A percentile compares a stretch with the other conserved stretches of the same genome.
These are phyloP conservation scores for Ctena decussata DNA, from an alignment of 2,888 invertebrate genomes.

Conservation along the genomic window DNA sequence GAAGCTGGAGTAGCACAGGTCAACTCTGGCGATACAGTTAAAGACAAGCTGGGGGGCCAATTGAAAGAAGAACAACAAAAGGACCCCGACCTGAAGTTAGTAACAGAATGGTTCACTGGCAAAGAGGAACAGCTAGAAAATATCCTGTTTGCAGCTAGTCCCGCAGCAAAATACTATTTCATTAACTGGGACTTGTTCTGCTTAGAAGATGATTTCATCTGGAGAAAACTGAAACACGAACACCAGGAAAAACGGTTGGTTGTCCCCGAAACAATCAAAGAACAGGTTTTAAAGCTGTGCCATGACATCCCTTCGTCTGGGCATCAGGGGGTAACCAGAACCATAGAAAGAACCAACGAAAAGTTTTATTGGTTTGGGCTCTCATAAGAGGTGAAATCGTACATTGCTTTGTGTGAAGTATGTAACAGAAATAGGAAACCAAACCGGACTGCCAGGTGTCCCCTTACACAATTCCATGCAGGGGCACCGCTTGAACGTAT, in stretches of 20 bases:
- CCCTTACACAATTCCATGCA: neutral
- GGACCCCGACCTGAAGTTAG: neutral
- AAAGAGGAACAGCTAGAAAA: neutral
- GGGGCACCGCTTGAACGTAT: neutral
- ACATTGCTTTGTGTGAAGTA: neutral
- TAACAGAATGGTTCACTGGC: neutral
- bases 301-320: constrained; percentile 28
- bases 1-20: neutral
- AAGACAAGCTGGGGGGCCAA: neutral
- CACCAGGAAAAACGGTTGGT: neutral
- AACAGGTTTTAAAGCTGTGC: neutral
- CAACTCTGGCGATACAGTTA: neutral
- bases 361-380: constrained; percentile 33
- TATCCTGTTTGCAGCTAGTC: neutral
- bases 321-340: constrained; percentile 29
- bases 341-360: neutral
- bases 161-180: neutral
- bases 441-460: neutral
- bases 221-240: neutral
- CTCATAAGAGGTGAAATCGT: neutral
- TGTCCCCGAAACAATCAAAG: neutral
- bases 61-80: neutral
- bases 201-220: neutral
- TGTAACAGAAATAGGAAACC: neutral
- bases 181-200: neutral